phyloP scores from a whole-genome alignment of 2,113 vertebrate species.

The Hippoglossus stenolepis region DNA sequence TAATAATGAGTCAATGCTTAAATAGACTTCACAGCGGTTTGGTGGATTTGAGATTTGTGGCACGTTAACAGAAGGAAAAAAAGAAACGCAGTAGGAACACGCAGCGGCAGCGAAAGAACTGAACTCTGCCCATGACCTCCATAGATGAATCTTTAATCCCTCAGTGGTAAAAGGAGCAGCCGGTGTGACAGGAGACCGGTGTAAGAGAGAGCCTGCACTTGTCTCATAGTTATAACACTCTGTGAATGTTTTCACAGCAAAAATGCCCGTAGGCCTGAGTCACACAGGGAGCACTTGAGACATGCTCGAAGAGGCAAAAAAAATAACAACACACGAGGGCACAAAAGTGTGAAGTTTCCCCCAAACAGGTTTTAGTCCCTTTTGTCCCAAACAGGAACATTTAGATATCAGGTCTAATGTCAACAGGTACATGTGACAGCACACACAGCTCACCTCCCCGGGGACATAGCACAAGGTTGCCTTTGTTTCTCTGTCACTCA shows the following conservation, averaged over 20 bases:
- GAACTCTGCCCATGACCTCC: constrained; percentile 61
- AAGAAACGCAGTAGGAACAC: not conserved
- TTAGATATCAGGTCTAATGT: constrained; percentile 41
- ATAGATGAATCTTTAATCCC: constrained; percentile 70
- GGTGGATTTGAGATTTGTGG: constrained; percentile 44
- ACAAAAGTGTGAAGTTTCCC: constrained; percentile 47
- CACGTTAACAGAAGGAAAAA: constrained; percentile 14
- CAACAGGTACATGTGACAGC: constrained; percentile 69
- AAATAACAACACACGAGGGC: not conserved
- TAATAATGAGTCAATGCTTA: constrained; percentile 59
- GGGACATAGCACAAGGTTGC: constrained; percentile 9
- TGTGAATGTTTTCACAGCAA: not conserved
- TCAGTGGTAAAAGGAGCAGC: constrained; percentile 45
- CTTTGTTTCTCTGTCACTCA: constrained; percentile 12
- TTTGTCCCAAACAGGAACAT: constrained; percentile 21
- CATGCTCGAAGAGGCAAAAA: constrained; percentile 4
- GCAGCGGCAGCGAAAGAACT: constrained; percentile 22
- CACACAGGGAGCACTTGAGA: not conserved
- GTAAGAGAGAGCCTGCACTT: constrained; percentile 44
- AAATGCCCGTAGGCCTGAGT: not conserved
- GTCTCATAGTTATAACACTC: constrained; percentile 20
- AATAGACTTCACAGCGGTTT: constrained; percentile 32
- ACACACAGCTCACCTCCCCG: constrained; percentile 19
- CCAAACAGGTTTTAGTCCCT: constrained; percentile 66
- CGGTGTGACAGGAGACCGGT: constrained; percentile 7